Conservation (phyloP, 2,888 invertebrate species). For the Idaea aversata region DNA sequence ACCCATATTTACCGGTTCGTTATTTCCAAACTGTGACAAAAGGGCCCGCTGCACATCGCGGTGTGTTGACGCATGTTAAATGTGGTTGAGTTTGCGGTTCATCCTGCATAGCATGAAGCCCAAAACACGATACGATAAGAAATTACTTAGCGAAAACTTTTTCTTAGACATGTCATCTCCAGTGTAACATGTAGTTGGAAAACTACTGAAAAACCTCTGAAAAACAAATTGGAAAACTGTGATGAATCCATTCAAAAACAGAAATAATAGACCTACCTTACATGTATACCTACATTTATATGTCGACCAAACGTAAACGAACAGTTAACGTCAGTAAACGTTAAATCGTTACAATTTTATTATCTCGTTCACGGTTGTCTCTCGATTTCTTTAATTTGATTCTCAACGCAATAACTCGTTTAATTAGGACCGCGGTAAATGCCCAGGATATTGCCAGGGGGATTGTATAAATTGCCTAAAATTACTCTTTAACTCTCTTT, state of each 20-base stretch:
- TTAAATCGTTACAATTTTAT: conserved; percentile 19
- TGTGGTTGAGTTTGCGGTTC: no score
- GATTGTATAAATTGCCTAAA: conserved; percentile 21
- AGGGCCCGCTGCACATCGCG: no score
- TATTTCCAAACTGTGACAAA: no score
- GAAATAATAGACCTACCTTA: not conserved
- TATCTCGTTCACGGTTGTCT: conserved; percentile 17
- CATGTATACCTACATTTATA: not conserved
- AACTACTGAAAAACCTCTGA: no score
- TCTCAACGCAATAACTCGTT: conserved; percentile 32
- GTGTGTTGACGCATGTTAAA: no score
- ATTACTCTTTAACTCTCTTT: conserved; percentile 16
- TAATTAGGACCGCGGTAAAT: conserved; percentile 36
- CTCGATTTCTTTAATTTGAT: conserved; percentile 34
- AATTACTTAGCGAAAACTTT: no score
- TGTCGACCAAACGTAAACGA: not conserved
- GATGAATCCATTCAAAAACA: not conserved
- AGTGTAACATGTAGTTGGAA: no score
- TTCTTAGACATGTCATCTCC: no score
- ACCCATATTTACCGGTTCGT: no score
- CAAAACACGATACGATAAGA: no score
- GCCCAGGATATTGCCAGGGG: conserved; percentile 26
- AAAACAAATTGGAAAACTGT: not conserved
- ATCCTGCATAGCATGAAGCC: no score
- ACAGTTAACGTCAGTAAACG: not conserved